A percentile compares a stretch with the other conserved stretches of the same genome.
phyloP scores from a whole-genome alignment of 2,797 vertebrate genomes.

The Paramormyrops hopkinsi region DNA sequence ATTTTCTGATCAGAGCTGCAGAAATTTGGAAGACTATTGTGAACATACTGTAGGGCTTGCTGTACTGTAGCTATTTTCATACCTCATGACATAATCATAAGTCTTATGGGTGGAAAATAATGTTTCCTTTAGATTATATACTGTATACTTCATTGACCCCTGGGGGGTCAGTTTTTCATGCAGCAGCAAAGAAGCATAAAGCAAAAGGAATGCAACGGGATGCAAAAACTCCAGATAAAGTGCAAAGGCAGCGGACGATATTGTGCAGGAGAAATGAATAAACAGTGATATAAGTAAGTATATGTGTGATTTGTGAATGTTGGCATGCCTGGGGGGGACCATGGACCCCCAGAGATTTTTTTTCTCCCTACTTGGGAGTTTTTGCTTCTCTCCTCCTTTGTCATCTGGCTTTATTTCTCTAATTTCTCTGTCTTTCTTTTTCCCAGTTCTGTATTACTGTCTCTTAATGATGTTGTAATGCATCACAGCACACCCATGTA shows the following conservation, averaged over 20 bases:
- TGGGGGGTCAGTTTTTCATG: not conserved
- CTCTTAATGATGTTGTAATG: not conserved
- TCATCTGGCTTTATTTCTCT: not conserved
- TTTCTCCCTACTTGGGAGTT: no score
- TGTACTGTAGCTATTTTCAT: not conserved
- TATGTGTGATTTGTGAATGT: no score
- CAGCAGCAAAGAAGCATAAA: not conserved
- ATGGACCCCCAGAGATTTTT: no score
- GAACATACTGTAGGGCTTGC: not conserved
- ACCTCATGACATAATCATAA: not conserved
- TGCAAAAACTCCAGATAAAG: not conserved
- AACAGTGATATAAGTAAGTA: not conserved
- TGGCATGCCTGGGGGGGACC: no score
- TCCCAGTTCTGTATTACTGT: not conserved
- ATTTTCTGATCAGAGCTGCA: not conserved
- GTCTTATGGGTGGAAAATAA: not conserved
- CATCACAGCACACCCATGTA: not conserved
- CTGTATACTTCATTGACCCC: not conserved
- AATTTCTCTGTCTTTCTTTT: not conserved
- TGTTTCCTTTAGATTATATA: not conserved
- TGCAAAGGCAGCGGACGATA: not conserved
- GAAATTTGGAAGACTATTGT: not conserved
- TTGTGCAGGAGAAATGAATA: not conserved
- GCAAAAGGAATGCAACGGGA: not conserved
- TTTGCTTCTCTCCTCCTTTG: no score